These are phyloP conservation scores for Cyanistes caeruleus DNA, from an alignment of 2,113 vertebrate genomes.

Conservation along the genomic window DNA sequence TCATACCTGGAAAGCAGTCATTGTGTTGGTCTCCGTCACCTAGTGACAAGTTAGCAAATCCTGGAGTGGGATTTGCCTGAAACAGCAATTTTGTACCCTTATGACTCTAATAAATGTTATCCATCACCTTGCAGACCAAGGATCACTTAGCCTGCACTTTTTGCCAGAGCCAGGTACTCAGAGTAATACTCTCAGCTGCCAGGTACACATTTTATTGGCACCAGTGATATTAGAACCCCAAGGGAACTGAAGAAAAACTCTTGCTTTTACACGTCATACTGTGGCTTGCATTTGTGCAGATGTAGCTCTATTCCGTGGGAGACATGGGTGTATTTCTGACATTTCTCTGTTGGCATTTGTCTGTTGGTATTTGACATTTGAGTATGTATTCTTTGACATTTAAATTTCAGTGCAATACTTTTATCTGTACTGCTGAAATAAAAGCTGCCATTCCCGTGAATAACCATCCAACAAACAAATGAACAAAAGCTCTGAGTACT, in stretches of 20 bases:
- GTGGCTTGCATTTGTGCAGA: not conserved
- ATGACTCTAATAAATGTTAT: not conserved
- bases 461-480: slow-evolving; percentile 2
- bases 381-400: slow-evolving; percentile 60
- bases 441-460: slow-evolving; percentile 30
- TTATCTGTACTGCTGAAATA: slow-evolving; percentile 18
- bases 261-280: not conserved
- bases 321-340: slow-evolving; percentile 18
- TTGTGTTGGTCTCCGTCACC: not conserved
- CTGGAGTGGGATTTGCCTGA: not conserved
- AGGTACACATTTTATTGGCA: not conserved
- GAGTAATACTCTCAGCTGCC: not conserved
- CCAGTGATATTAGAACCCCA: not conserved
- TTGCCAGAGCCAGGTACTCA: not conserved
- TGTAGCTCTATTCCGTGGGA: slow-evolving; percentile 14
- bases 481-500: not conserved
- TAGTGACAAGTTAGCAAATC: not conserved
- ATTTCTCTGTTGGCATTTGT: slow-evolving; percentile 60
- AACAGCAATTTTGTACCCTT: not conserved
- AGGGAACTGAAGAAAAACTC: not conserved
- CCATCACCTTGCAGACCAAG: not conserved
- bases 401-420: slow-evolving; percentile 50
- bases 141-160: not conserved
- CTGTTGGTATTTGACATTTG: slow-evolving; percentile 61
- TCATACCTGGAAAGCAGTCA: not conserved